Percentiles rank a stretch among this genome's conserved stretches.
These are phyloP conservation scores for Arremon brunneinucha DNA, from an alignment of 2,797 vertebrate genomes.

Conservation along the genomic window DNA sequence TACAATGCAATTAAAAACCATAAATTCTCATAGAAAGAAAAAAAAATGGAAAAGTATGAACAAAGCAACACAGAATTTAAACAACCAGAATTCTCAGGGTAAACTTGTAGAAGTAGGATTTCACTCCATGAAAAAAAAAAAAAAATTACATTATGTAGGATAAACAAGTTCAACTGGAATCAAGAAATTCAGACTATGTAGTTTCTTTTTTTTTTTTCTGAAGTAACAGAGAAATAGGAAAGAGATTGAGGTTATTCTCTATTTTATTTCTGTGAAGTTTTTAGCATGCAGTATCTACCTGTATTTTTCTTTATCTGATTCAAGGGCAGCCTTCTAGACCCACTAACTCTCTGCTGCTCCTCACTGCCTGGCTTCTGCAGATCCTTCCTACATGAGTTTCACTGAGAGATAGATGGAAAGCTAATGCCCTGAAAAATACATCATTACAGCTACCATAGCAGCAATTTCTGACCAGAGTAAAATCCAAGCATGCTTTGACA, in stretches of 20 bases:
- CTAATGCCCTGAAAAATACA: background rate
- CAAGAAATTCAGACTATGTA: background rate
- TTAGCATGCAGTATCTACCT: background rate
- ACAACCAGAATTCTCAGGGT: background rate
- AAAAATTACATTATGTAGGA: rapidly evolving
- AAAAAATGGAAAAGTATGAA: background rate
- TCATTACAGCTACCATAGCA: background rate
- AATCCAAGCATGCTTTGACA: background rate
- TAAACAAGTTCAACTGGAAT: background rate
- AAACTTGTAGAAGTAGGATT: background rate
- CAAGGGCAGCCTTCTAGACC: background rate
- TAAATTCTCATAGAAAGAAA: background rate
- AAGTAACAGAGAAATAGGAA: background rate
- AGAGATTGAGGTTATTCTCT: background rate
- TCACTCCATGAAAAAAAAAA: rapidly evolving
- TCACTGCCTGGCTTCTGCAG: background rate
- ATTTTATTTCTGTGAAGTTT: background rate
- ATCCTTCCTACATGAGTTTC: background rate
- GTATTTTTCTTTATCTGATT: background rate
- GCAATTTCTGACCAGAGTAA: background rate
- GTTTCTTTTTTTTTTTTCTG: background rate
- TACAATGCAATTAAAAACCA: conserved; percentile 46
- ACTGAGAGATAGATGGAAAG: background rate
- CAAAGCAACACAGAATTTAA: background rate
- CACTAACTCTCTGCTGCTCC: background rate